Evolutionary conservation across 2,113 vertebrate genomes (phyloP), one percentile per base, ranked within the genome.

Genomic region (Neoarius graeffei): DNA sequence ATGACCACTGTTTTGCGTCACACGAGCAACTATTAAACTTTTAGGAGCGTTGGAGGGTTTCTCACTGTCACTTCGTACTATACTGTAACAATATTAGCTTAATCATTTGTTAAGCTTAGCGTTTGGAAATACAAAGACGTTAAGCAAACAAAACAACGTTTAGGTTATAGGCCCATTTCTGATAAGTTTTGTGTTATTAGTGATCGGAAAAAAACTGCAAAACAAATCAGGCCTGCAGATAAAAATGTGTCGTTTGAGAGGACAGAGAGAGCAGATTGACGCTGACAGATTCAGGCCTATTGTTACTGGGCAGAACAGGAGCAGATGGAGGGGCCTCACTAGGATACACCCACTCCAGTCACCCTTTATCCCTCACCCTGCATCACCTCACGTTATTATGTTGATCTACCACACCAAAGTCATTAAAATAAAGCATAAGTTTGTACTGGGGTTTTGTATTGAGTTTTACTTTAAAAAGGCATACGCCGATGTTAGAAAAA

Each of bases 251-350:
- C 64, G 90, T 87, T 66, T 74, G 50, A 62, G 59, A 87, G 86
- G 87, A 89, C 81, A 86, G 84, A 90, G 83, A 90, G 74, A 82
- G 81, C 93, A 92, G 91, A 93, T 93, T 91, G 89, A 93, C 81
- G 91, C 90, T 92, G 94, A 94, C 93, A 93, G 93, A 95, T 94
- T 92, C 93, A 91, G 83, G 85, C 42, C 93, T 87, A 94, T 95
- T 95, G 95, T 95, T 94, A 79, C 83, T 30, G 80, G 27, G 64
- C 80, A 89, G 88, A 88, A 89, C 90, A 71, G 90, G 89, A 91
- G 91, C 94, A 95, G 95, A 95, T 95, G 95, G 95, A 94, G 93
- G 85, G 93, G 92, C 93, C 94, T 94, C 90, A 91, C 91, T 92
- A 90, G 81, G 50, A 73, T 84, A 85, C 85, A 86, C 90, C 87